Conservation (phyloP, 2,888 invertebrate genomes). For the Heliconius erato region DNA sequence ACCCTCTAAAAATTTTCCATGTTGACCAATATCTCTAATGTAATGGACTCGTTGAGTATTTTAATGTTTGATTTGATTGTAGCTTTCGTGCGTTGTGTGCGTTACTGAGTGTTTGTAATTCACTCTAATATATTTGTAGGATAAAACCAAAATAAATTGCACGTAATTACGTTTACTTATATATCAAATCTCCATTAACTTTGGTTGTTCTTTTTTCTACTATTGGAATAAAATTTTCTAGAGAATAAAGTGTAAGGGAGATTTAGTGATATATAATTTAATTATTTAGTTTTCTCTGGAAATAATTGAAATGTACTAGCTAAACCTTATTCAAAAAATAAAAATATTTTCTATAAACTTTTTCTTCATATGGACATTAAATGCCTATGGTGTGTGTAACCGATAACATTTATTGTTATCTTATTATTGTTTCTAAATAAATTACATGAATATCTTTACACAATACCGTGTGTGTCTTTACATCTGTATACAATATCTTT, state of each 20-base stretch:
- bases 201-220: background rate
- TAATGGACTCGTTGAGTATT: slow-evolving; percentile 52
- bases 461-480: too few species aligned
- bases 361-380: too few species aligned
- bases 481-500: too few species aligned
- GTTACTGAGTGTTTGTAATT: slow-evolving; percentile 25
- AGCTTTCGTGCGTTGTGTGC: slow-evolving; percentile 26
- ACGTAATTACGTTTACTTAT: background rate
- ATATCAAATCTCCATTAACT: background rate
- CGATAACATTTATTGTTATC: background rate
- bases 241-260: background rate
- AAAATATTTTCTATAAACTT: too few species aligned
- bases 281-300: too few species aligned
- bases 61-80: slow-evolving; percentile 45
- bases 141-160: slow-evolving; percentile 5
- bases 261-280: background rate
- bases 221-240: background rate
- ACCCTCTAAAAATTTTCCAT: slow-evolving; percentile 80
- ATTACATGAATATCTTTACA: too few species aligned
- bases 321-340: too few species aligned
- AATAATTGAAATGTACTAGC: too few species aligned
- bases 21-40: slow-evolving; percentile 83
- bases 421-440: background rate
- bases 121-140: slow-evolving; percentile 17
- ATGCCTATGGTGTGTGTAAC: too few species aligned